Percentiles rank a stretch among this genome's conserved stretches.
phyloP scores from a whole-genome alignment of 1,140 invertebrate genomes.

The Leptoteleia sp. region DNA sequence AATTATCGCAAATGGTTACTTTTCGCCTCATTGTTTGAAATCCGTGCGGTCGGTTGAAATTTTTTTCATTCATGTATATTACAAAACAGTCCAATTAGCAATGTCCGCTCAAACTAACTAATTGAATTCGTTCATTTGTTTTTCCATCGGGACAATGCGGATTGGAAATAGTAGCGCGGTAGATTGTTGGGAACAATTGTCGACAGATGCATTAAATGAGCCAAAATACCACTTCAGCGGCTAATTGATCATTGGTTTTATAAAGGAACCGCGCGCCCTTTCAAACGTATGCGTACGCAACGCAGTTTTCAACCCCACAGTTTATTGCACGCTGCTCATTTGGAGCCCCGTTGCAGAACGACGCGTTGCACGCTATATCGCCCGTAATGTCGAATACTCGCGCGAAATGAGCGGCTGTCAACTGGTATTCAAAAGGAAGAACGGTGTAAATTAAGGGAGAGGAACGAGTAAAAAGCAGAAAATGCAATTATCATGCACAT shows the following conservation, averaged over 20 bases:
- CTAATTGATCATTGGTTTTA: constrained; percentile 74
- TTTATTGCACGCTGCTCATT: constrained; percentile 69
- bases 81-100: constrained; percentile 28
- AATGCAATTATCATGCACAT: constrained; percentile 66
- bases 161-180: constrained; percentile 26
- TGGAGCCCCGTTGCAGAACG: constrained; percentile 61
- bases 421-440: constrained; percentile 68
- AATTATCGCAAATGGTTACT: no score
- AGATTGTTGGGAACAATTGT: constrained; percentile 41
- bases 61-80: background rate
- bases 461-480: constrained; percentile 59
- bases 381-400: constrained; percentile 66
- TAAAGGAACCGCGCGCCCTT: constrained; percentile 67
- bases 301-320: constrained; percentile 65
- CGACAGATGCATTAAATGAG: constrained; percentile 66
- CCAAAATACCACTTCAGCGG: constrained; percentile 46
- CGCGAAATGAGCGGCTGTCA: constrained; percentile 71
- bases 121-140: constrained; percentile 39
- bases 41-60: no score
- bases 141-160: constrained; percentile 38
- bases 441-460: constrained; percentile 67
- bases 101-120: constrained; percentile 13
- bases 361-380: constrained; percentile 67
- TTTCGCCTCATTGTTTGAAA: no score
- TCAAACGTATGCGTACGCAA: constrained; percentile 61